These are phyloP conservation scores for Drosophila algonquin DNA, from an alignment of 2,888 invertebrate species.

Conservation along the genomic window DNA sequence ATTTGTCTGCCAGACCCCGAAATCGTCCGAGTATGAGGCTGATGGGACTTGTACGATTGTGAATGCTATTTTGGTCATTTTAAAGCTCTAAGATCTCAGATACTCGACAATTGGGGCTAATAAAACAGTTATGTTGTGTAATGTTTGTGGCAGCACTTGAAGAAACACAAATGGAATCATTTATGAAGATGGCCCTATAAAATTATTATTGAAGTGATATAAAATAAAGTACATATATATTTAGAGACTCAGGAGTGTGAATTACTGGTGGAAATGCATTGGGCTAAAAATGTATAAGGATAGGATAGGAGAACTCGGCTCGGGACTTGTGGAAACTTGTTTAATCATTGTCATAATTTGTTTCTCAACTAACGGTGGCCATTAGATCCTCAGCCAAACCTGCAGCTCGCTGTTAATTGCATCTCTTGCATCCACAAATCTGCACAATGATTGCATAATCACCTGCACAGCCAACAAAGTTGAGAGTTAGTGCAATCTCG, in stretches of 20 bases:
- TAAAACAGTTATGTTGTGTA: not conserved
- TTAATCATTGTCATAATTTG: not conserved
- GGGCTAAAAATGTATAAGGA: not conserved
- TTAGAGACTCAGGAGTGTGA: too few species aligned
- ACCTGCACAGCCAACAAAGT: constrained; percentile 17
- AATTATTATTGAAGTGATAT: too few species aligned
- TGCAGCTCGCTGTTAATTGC: constrained; percentile 35
- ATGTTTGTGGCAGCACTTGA: too few species aligned
- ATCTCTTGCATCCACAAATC: constrained; percentile 40
- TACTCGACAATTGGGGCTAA: not conserved
- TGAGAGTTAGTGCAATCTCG: constrained; percentile 47
- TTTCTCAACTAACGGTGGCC: not conserved
- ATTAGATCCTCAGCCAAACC: constrained; percentile 11
- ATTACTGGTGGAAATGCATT: too few species aligned
- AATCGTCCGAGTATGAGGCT: constrained; percentile 1
- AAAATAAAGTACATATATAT: too few species aligned
- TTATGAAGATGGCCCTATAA: too few species aligned
- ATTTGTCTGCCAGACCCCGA: constrained; percentile 43
- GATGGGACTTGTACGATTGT: constrained; percentile 7
- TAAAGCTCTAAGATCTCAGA: not conserved
- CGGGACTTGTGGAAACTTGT: constrained; percentile 2
- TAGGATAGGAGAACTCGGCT: not conserved
- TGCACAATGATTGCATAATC: constrained; percentile 44
- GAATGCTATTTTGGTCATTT: constrained; percentile 3
- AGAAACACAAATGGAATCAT: too few species aligned